Evolutionary conservation across 1,140 invertebrate species (phyloP), one percentile per base, ranked within the genome.

Genomic region (Sesamia nonagrioides): DNA sequence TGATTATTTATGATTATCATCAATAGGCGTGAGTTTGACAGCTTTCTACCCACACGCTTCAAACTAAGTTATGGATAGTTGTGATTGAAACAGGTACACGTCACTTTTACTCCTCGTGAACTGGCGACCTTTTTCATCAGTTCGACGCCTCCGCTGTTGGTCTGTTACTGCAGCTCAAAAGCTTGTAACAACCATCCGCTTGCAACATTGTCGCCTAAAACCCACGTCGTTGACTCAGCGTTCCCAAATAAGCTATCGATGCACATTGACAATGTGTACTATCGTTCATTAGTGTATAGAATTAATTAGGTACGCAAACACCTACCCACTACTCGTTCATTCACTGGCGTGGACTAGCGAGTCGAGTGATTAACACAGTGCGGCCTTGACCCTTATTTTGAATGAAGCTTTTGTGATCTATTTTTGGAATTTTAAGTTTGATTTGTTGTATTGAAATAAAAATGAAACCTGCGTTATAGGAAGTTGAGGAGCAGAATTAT

Each of bases 231-330:
- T 75, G 72, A 75, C 56, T 75, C 56, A 75, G 37, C 18, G 3
- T 48, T 18, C 42, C 72, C 15, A 45, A 75, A 60, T 60, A 27
- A 56, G 56, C 54, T 74, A 74, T 74, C 56, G 72, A 50, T 60
- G 21, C 56, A 45, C 42, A n/a, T 42, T 73, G 35, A 60, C 50
- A 58, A 75, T 66, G 61, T 42, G 61, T 42, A 61, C 54, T 61
- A 75, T 40, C 50, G 48, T 52, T 52, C 56, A 75, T 75, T 75
- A 69, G 66, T 27, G 58, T 61, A 61, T 42, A 66, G 37, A 66
- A 66, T 75, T 75, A 61, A 75, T 61, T 75, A 75, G 40, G 15
- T 33, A 50, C 45, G 50, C 66, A 69, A 69, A 69, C 66, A 69
- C 66, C 66, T 42, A 69, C 66, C 13, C 21, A 48, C 35, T 18